phyloP scores from a whole-genome alignment of 2,113 vertebrate species.

The Rhinolophus sinicus region DNA sequence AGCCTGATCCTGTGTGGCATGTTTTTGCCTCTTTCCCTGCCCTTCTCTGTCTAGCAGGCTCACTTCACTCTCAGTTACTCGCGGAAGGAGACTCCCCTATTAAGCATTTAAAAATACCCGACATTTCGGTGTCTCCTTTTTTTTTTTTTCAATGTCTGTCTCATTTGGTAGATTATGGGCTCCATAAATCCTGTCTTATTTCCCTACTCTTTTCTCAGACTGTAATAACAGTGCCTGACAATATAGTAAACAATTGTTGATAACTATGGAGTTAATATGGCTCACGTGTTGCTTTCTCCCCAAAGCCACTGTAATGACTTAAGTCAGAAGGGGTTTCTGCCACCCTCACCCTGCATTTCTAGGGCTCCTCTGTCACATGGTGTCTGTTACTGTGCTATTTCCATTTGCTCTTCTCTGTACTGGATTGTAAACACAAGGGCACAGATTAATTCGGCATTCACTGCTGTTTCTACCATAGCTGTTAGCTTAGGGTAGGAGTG shows the following conservation, averaged over 20 bases:
- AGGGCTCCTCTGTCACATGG: background rate
- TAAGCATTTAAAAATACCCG: background rate
- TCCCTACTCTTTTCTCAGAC: background rate
- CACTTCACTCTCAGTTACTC: background rate
- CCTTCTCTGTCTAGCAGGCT: background rate
- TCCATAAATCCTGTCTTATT: constrained; percentile 21
- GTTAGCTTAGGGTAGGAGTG: background rate
- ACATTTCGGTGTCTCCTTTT: background rate
- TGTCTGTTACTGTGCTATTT: background rate
- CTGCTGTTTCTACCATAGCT: background rate
- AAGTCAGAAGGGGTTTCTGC: background rate
- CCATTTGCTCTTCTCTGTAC: background rate
- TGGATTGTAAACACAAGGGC: background rate
- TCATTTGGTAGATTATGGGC: background rate
- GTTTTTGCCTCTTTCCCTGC: background rate
- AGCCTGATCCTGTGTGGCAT: background rate
- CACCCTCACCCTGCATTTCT: background rate
- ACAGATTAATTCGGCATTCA: background rate
- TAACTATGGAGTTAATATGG: background rate
- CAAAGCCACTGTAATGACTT: background rate
- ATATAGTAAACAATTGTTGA: background rate
- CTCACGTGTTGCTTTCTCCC: background rate
- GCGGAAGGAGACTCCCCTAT: background rate
- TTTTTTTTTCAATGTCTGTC: background rate
- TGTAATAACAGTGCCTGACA: background rate